These are phyloP conservation scores for Kryphioiulus occultus DNA, from an alignment of 2,888 invertebrate species.

Conservation along the genomic window DNA sequence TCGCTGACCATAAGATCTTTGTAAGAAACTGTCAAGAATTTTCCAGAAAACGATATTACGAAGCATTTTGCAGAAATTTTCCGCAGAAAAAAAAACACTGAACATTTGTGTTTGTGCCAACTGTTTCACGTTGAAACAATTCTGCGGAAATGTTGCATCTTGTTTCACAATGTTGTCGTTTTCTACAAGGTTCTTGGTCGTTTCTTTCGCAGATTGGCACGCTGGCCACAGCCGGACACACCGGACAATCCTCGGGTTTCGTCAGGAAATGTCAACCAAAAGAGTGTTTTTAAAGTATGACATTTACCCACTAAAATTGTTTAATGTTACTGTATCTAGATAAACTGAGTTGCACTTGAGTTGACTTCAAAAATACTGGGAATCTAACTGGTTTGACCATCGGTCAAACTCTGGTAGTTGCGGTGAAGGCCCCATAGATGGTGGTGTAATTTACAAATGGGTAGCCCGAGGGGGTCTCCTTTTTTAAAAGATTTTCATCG, in stretches of 20 bases:
- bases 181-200: not conserved
- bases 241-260: not conserved
- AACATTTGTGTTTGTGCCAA: slow-evolving; percentile 11
- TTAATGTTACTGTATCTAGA: too few species aligned
- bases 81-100: slow-evolving; percentile 8
- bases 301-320: not conserved
- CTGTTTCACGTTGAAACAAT: not conserved
- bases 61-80: not conserved
- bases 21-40: not conserved
- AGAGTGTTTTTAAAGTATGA: not conserved
- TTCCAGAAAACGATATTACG: not conserved
- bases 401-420: too few species aligned
- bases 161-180: not conserved
- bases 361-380: too few species aligned
- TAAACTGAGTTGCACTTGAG: too few species aligned
- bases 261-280: not conserved
- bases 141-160: not conserved
- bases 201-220: not conserved
- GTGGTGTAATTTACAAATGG: too few species aligned
- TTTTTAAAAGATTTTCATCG: too few species aligned
- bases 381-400: too few species aligned
- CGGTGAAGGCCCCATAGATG: too few species aligned
- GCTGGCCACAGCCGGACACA: not conserved
- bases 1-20: too few species aligned
- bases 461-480: too few species aligned